Percentiles rank a stretch among this genome's conserved stretches.
These are phyloP conservation scores for Tinamus major DNA, from an alignment of 2,797 vertebrate genomes.

Conservation along the genomic window DNA sequence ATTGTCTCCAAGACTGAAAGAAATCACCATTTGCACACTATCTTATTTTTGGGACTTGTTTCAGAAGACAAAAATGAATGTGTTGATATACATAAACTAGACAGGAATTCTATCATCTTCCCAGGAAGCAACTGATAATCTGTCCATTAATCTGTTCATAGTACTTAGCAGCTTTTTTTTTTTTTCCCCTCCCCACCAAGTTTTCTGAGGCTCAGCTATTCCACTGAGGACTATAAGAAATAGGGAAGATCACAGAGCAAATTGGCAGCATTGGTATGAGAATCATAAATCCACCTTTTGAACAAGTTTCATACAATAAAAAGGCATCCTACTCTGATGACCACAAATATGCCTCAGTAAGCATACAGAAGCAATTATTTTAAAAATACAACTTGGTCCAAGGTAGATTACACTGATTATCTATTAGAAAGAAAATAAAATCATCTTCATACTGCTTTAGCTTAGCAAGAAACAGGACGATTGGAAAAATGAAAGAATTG, in stretches of 20 bases:
- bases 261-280: neutral
- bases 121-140: neutral
- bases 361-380: neutral
- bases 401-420: neutral
- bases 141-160: neutral
- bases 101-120: accelerated
- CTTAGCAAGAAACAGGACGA: neutral
- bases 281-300: neutral
- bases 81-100: neutral
- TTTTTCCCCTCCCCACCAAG: neutral
- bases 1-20: neutral
- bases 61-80: neutral
- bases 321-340: neutral
- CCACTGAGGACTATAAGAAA: neutral
- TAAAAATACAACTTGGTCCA: neutral
- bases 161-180: neutral
- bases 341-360: neutral
- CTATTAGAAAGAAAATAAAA: neutral
- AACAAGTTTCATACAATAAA: neutral
- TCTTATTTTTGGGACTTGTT: neutral
- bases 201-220: neutral
- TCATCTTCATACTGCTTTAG: neutral
- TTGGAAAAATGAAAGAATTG: neutral
- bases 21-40: neutral
- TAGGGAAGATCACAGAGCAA: neutral